Evolutionary conservation across 2,888 invertebrate species (phyloP).

Genomic region (Sialis lutaria): DNA sequence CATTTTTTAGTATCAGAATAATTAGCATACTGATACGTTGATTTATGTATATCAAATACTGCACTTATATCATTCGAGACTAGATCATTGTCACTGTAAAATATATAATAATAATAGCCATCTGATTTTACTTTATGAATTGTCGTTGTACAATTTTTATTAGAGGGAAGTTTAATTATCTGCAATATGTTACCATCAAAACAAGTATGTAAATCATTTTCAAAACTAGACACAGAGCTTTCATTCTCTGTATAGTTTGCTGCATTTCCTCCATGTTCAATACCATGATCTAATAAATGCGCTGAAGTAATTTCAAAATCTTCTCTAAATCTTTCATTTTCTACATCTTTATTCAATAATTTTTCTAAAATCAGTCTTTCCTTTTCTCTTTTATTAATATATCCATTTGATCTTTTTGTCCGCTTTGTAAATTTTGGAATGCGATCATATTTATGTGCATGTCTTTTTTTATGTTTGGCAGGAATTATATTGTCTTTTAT

Average conservation of each 20-base stretch:
- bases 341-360: constrained; percentile 9
- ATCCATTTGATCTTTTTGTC: background rate
- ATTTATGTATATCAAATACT: constrained; percentile 70
- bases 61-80: constrained; percentile 67
- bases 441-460: constrained; percentile 6
- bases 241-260: constrained; percentile 36
- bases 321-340: constrained; percentile 14
- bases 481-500: background rate
- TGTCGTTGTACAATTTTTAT: constrained; percentile 45
- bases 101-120: constrained; percentile 79
- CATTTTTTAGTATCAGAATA: constrained; percentile 48
- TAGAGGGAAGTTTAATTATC: constrained; percentile 51
- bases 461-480: constrained; percentile 8
- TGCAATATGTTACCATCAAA: constrained; percentile 61
- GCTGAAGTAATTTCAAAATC: constrained; percentile 19
- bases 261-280: constrained; percentile 61
- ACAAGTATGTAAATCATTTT: constrained; percentile 55
- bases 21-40: constrained; percentile 62
- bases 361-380: constrained; percentile 8
- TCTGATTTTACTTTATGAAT: constrained; percentile 54
- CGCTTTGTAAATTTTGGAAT: constrained; percentile 3
- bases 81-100: constrained; percentile 72
- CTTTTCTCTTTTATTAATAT: background rate
- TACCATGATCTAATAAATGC: constrained; percentile 46
- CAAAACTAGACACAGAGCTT: constrained; percentile 67